Base-by-base conservation (phyloP, 2,888 invertebrate species). In the Epinotia demarniana region DNA sequence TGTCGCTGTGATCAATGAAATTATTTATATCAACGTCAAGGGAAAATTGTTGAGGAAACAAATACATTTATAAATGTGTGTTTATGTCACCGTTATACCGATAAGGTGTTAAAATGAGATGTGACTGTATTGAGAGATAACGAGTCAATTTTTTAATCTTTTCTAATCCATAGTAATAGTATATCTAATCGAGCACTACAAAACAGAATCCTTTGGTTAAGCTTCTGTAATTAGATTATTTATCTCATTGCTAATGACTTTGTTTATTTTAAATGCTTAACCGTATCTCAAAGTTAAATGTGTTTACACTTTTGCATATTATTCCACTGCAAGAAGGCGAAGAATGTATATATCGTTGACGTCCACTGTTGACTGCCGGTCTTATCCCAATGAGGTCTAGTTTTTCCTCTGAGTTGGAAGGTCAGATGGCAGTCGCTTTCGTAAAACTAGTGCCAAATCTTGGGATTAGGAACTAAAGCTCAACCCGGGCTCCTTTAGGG, bases 211-310 rank as follows among this genome's bases (percentile, higher is more conserved):
- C n/a, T 19, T 23, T 63, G 6, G 18, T 64, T n/a, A 66, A 72
- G 66, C 72, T 66, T 23, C 60, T n/a, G n/a, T 70, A 61, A 58
- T 72, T 33, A 18, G 27, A 66, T 60, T 27, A 66, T 18, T 60
- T 12, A 69, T 46, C 58, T 43, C 43, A 57, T 60, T 60, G 8
- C 46, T 69, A 69, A 69, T 58, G 12, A 69, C 58, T 46, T 23
- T 60, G 69, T 69, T 58, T 43, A 16, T 69, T n/a, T 0, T 11
- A 43, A 43, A 60, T 6, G 27, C 2, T 27, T 19, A n/a, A 53
- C n/a, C 53, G 3, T 39, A 9, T 39, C 39, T 39, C 39, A 9
- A 39, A 9, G 39, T 39, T 1, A 39, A 39, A 8, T 8, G 1
- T 39, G 9, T 39, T 8, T 33, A 33, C 6, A 33, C 6, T 33